A percentile compares a stretch with the other conserved stretches of the same genome.
These are phyloP conservation scores for Acrobasis repandana DNA, from an alignment of 2,888 invertebrate genomes.

Conservation along the genomic window DNA sequence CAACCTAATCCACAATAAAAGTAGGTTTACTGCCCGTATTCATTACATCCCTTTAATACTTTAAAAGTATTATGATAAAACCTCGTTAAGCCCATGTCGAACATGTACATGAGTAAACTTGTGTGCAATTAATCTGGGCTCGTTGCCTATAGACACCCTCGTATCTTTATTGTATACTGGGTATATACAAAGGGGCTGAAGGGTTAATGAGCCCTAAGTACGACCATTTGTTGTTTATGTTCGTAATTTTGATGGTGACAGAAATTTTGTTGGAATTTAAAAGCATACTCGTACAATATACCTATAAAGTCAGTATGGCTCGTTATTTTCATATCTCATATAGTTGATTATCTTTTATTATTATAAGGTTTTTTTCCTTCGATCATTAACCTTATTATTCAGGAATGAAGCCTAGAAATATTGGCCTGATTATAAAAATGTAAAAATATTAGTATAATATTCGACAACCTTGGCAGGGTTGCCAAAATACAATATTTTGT, in stretches of 20 bases:
- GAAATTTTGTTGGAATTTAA: not conserved
- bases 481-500: no score
- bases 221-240: conserved; percentile 2
- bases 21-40: not conserved
- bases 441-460: no score
- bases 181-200: not conserved
- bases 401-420: no score
- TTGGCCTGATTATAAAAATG: no score
- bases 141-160: not conserved
- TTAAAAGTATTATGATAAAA: conserved; percentile 14
- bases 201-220: conserved; percentile 1
- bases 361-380: no score
- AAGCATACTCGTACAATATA: no score
- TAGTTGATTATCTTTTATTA: no score
- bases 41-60: not conserved
- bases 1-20: no score
- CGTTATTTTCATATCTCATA: no score
- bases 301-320: no score
- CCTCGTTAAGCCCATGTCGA: conserved; percentile 6
- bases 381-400: no score
- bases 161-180: conserved; percentile 3
- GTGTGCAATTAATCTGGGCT: conserved; percentile 14
- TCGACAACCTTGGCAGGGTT: no score
- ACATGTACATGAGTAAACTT: conserved; percentile 11
- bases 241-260: not conserved